These are phyloP conservation scores for Helicoverpa armigera DNA, from an alignment of 1,140 invertebrate genomes.

Conservation along the genomic window DNA sequence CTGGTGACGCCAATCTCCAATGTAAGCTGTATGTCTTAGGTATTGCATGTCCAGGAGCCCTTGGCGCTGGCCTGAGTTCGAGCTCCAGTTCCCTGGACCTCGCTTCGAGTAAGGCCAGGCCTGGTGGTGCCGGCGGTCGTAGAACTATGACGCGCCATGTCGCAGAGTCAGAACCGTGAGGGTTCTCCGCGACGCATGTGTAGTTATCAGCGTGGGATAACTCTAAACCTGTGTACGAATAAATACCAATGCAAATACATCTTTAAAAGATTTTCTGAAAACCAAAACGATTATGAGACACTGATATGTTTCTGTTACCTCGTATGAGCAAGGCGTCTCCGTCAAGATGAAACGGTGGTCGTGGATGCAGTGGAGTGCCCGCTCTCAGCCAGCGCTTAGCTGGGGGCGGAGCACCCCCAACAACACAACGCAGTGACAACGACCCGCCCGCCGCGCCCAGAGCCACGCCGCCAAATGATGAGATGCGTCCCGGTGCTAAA, in stretches of 20 bases:
- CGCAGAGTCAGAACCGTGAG: constrained; percentile 94
- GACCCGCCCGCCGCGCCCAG: constrained; percentile 76
- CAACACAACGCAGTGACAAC: constrained; percentile 87
- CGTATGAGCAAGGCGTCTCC: constrained; percentile 88
- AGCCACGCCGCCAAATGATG: constrained; percentile 82
- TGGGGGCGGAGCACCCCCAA: constrained; percentile 89
- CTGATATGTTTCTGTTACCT: constrained; percentile 71
- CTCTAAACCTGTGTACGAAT: constrained; percentile 84
- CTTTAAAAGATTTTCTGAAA: too few species aligned
- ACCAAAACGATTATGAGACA: too few species aligned
- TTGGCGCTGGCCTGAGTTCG: constrained; percentile 87
- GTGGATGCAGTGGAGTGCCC: constrained; percentile 87
- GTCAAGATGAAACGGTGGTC: constrained; percentile 88
- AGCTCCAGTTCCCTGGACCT: constrained; percentile 88
- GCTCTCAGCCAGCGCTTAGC: constrained; percentile 88
- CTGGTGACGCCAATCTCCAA: constrained; percentile 79
- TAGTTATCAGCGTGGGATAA: constrained; percentile 93
- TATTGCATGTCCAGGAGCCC: constrained; percentile 77
- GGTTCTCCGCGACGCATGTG: constrained; percentile 94
- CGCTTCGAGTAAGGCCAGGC: constrained; percentile 88
- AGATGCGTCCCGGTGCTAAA: constrained; percentile 83
- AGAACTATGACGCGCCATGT: constrained; percentile 93
- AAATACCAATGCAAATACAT: too few species aligned
- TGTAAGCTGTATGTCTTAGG: constrained; percentile 77
- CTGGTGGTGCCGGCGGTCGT: constrained; percentile 90